Conservation (phyloP, 2,797 vertebrate genomes). For the Semotilus atromaculatus region DNA sequence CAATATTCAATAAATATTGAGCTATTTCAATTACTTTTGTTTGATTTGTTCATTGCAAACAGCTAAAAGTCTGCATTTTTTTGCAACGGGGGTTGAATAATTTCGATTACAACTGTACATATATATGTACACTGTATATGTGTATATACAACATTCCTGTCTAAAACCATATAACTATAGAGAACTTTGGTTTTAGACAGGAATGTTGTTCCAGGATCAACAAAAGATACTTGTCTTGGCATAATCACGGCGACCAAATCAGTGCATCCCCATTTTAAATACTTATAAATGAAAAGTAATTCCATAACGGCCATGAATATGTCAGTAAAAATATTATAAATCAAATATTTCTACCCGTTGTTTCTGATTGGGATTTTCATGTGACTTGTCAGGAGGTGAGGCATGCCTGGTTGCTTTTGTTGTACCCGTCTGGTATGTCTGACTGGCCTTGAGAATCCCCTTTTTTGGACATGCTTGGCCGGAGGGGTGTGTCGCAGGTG, state of each 20-base stretch:
- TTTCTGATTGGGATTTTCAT: conserved; percentile 18
- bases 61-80: too few species aligned
- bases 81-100: too few species aligned
- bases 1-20: too few species aligned
- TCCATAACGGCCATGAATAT: neutral
- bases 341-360: conserved; percentile 4
- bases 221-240: too few species aligned
- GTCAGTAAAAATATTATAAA: conserved; percentile 31
- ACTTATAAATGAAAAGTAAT: neutral
- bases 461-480: conserved; percentile 69
- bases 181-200: too few species aligned
- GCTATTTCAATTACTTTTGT: too few species aligned
- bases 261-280: neutral
- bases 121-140: too few species aligned
- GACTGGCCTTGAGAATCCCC: conserved; percentile 55
- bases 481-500: conserved; percentile 70
- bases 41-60: too few species aligned
- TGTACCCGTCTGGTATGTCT: conserved; percentile 43
- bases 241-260: neutral
- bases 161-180: too few species aligned
- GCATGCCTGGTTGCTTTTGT: conserved; percentile 51
- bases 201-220: too few species aligned
- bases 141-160: too few species aligned
- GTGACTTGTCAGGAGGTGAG: conserved; percentile 53
- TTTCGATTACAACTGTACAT: too few species aligned